phyloP scores from a whole-genome alignment of 2,888 invertebrate genomes.

The Allolobophora icterica region DNA sequence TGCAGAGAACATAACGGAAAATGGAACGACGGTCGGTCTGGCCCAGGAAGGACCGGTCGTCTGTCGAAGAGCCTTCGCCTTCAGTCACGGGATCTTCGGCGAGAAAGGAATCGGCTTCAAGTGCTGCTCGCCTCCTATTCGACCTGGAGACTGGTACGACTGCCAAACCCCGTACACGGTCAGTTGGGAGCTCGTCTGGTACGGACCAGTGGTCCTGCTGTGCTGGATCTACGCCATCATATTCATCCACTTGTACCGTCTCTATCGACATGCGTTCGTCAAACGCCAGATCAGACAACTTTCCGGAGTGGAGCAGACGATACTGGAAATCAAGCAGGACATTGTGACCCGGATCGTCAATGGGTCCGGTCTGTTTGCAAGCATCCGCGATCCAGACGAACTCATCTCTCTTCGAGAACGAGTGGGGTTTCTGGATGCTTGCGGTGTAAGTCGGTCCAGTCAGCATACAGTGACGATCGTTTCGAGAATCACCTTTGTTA shows the following conservation, averaged over 20 bases:
- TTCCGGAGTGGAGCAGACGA: slow-evolving; percentile 35
- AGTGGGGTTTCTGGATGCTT: slow-evolving; percentile 32
- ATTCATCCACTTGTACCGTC: slow-evolving; percentile 39
- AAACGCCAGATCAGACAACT: slow-evolving; percentile 34
- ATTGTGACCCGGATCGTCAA: slow-evolving; percentile 29
- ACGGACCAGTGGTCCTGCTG: slow-evolving; percentile 38
- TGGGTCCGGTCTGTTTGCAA: not conserved
- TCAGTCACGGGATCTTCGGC: slow-evolving; percentile 36
- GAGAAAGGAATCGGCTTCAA: slow-evolving; percentile 36
- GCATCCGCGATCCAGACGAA: slow-evolving; percentile 33
- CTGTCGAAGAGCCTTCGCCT: slow-evolving; percentile 41
- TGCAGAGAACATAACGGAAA: slow-evolving; percentile 35
- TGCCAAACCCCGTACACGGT: slow-evolving; percentile 34
- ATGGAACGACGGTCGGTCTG: slow-evolving; percentile 27
- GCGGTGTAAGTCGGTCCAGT: slow-evolving; percentile 30
- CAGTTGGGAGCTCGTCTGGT: slow-evolving; percentile 38
- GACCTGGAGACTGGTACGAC: not conserved
- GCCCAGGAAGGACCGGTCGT: slow-evolving; percentile 32
- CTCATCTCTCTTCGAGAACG: slow-evolving; percentile 38
- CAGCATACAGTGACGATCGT: slow-evolving; percentile 30
- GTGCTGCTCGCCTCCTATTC: slow-evolving; percentile 24
- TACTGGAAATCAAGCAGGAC: slow-evolving; percentile 39
- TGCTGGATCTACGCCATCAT: slow-evolving; percentile 37
- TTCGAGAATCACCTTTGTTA: slow-evolving; percentile 22
- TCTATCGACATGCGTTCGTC: slow-evolving; percentile 35